Percentiles rank a stretch among this genome's conserved stretches.
Conservation (phyloP, 1,140 invertebrate genomes). For the Ceratosolen fusciceps region DNA sequence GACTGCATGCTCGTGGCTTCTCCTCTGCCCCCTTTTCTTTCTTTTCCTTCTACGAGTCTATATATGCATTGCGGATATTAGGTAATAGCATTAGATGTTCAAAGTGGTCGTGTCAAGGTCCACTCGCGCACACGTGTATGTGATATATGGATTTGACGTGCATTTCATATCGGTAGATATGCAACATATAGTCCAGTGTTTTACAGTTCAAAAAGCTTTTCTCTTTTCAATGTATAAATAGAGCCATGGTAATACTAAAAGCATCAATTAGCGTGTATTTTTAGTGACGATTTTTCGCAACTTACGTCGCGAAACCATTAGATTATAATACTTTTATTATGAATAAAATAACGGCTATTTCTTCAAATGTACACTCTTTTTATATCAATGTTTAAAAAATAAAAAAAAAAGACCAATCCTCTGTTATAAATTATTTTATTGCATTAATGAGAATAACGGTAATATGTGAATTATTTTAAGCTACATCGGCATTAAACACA, state of each 20-base stretch:
- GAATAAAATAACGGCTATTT: no score
- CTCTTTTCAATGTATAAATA: background rate
- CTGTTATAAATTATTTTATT: no score
- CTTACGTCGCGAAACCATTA: background rate
- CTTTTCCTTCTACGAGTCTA: slow-evolving; percentile 1
- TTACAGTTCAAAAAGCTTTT: background rate
- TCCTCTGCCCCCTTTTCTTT: slow-evolving; percentile 4
- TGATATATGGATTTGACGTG: slow-evolving; percentile 1
- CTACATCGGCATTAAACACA: no score
- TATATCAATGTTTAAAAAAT: no score
- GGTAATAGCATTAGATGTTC: slow-evolving; percentile 33
- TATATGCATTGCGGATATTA: slow-evolving; percentile 33
- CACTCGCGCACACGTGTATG: background rate
- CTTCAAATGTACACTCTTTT: no score
- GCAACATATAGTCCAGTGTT: background rate
- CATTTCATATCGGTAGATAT: slow-evolving; percentile 6
- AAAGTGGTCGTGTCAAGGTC: slow-evolving; percentile 13
- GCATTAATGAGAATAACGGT: no score
- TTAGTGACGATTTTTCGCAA: background rate
- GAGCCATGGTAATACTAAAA: background rate
- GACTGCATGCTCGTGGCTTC: slow-evolving; percentile 11
- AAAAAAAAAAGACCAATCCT: no score
- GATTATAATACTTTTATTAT: background rate
- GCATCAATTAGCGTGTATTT: background rate
- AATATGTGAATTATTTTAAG: no score